A percentile compares a stretch with the other conserved stretches of the same genome.
Evolutionary conservation across 2,888 invertebrate species (phyloP).

Genomic region (Clepsis dumicolana): DNA sequence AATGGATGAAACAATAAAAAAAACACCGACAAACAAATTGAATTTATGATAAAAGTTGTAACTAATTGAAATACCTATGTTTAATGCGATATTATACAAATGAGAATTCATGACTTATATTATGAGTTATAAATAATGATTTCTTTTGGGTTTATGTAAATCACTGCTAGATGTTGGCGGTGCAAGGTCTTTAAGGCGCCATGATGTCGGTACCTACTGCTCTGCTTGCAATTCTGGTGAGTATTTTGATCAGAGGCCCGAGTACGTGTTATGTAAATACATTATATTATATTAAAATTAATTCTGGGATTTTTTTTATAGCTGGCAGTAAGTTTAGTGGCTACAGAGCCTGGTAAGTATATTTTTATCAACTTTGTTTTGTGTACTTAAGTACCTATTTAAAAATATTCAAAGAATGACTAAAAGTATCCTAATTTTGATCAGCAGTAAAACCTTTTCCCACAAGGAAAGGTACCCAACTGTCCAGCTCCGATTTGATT

Average conservation of each 20-base stretch:
- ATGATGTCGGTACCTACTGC: background rate
- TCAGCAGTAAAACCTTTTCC: too few species aligned
- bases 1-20: background rate
- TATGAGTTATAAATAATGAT: background rate
- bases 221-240: background rate
- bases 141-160: background rate
- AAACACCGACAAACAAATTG: background rate
- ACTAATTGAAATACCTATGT: constrained; percentile 2
- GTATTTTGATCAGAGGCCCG: background rate
- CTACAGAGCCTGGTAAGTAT: background rate
- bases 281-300: background rate
- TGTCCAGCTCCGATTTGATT: too few species aligned
- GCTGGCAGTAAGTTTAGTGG: background rate
- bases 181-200: background rate
- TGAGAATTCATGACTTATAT: background rate
- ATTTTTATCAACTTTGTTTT: background rate
- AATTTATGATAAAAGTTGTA: background rate
- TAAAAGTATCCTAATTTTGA: too few species aligned
- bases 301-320: background rate
- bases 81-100: background rate
- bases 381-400: too few species aligned
- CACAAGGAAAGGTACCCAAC: too few species aligned
- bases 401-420: too few species aligned
- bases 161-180: background rate
- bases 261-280: too few species aligned